A percentile compares a stretch with the other conserved stretches of the same genome.
Conservation (phyloP, 2,888 invertebrate genomes). For the Lasioglossum calceatum region DNA sequence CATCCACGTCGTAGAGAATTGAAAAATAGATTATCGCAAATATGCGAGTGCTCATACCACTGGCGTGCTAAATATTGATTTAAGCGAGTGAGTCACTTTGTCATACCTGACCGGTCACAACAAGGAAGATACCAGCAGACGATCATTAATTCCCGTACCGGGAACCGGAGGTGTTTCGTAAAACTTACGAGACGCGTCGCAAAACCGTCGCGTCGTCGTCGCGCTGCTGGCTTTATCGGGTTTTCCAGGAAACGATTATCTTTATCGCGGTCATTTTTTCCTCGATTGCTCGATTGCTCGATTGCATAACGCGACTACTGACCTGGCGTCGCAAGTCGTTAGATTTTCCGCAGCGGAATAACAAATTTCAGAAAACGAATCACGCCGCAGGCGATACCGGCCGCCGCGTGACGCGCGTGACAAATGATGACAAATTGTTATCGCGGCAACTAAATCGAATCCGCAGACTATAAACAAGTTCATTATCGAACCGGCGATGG, state of each 20-base stretch:
- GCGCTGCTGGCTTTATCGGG: not conserved
- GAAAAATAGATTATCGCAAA: not conserved
- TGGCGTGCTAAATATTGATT: not conserved
- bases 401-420: conserved; percentile 35
- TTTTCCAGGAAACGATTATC: conserved; percentile 11
- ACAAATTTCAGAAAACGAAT: conserved; percentile 18
- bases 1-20: not conserved
- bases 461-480: conserved; percentile 38
- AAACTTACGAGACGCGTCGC: conserved; percentile 4
- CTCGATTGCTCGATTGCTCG: not conserved
- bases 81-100: not conserved
- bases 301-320: conserved; percentile 8
- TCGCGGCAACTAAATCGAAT: conserved; percentile 50
- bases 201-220: not conserved
- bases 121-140: conserved; percentile 3
- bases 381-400: not conserved
- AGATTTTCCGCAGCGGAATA: not conserved
- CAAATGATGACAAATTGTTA: conserved; percentile 56
- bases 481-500: not conserved
- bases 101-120: not conserved
- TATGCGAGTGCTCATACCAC: not conserved
- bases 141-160: not conserved
- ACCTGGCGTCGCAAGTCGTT: not conserved
- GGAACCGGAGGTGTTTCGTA: not conserved
- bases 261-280: not conserved